Conservation (phyloP, 2,888 invertebrate genomes). For the Melieria picta region DNA sequence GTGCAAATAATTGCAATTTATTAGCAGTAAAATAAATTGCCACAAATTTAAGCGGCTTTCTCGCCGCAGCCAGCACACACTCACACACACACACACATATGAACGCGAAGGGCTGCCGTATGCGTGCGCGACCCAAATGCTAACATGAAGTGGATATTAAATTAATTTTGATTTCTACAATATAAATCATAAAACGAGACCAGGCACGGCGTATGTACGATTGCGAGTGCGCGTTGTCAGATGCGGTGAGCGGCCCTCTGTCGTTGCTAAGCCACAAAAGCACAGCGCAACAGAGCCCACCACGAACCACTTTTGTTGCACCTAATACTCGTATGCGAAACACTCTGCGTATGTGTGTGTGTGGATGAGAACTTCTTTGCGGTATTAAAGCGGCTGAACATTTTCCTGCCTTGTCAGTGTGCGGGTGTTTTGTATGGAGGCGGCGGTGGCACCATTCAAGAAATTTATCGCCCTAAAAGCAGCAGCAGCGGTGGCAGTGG, state of each 20-base stretch:
- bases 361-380: not conserved
- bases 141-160: constrained; percentile 16
- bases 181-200: constrained; percentile 18
- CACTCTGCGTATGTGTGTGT: not conserved
- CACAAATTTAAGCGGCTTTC: constrained; percentile 12
- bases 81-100: not conserved
- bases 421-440: not conserved
- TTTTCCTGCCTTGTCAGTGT: not conserved
- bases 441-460: not conserved
- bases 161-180: constrained; percentile 15
- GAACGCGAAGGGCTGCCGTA: not conserved
- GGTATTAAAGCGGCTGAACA: not conserved
- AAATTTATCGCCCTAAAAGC: constrained; percentile 15
- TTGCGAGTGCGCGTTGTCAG: not conserved
- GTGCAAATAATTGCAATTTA: constrained; percentile 34
- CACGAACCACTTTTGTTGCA: not conserved
- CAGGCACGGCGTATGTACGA: not conserved
- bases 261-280: too few species aligned
- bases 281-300: too few species aligned
- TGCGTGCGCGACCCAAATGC: not conserved
- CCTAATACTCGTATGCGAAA: not conserved
- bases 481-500: constrained; percentile 1
- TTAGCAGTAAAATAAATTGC: constrained; percentile 25
- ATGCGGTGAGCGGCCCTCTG: too few species aligned
- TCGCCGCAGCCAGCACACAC: constrained; percentile 1